Percentiles rank a stretch among this genome's conserved stretches.
Evolutionary conservation across 2,113 vertebrate species (phyloP).

Genomic region (Onychorhynchus coronatus): DNA sequence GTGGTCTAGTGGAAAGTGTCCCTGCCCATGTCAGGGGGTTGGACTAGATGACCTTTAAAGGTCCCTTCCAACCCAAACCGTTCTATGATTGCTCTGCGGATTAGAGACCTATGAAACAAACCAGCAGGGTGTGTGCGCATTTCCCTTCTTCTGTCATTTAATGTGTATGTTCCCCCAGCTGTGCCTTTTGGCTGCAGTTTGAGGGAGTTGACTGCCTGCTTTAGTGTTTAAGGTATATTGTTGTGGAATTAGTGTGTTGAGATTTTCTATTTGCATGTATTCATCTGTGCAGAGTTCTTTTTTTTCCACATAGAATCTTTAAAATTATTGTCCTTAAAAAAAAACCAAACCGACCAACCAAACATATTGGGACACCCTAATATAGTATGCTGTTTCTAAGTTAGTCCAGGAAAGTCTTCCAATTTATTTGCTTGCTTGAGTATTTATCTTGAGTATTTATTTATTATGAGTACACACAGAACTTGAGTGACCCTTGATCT

Average conservation of each 20-base stretch:
- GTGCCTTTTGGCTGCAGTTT: background rate
- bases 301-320: background rate
- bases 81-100: background rate
- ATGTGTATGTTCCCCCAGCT: background rate
- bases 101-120: background rate
- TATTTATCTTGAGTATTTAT: background rate
- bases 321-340: background rate
- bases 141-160: background rate
- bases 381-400: background rate
- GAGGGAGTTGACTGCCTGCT: background rate
- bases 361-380: background rate
- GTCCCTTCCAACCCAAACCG: background rate
- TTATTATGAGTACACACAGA: background rate
- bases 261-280: background rate
- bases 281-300: background rate
- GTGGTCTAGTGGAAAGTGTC: background rate
- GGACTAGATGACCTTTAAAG: background rate
- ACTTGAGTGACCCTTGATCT: background rate
- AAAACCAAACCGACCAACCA: background rate
- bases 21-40: accelerated
- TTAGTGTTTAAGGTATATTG: background rate
- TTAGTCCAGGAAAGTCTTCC: background rate
- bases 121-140: background rate
- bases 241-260: background rate
- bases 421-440: background rate